Percentiles rank a stretch among this genome's conserved stretches.
Evolutionary conservation across 2,113 vertebrate genomes (phyloP).

Genomic region (Sceloporus undulatus): DNA sequence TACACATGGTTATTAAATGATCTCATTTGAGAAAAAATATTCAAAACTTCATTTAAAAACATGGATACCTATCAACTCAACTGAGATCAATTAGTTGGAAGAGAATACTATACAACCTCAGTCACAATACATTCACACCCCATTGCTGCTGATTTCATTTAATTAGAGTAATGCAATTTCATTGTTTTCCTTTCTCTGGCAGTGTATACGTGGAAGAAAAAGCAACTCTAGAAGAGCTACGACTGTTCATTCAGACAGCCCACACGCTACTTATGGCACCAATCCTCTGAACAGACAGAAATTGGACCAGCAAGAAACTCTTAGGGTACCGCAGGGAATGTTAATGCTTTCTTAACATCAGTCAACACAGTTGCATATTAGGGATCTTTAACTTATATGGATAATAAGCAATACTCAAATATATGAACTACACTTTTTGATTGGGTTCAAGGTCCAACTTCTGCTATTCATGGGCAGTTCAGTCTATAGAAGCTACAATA

Average conservation of each 20-base stretch:
- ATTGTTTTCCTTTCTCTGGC: not conserved
- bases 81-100: not conserved
- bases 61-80: not conserved
- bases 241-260: constrained; percentile 93
- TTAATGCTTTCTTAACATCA: not conserved
- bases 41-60: constrained; percentile 10
- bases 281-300: constrained; percentile 97
- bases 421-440: not conserved
- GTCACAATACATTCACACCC: not conserved
- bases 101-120: not conserved
- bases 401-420: not conserved
- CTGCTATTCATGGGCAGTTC: not conserved
- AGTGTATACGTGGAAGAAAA: constrained; percentile 97
- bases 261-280: constrained; percentile 94
- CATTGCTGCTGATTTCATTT: not conserved
- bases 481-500: not conserved
- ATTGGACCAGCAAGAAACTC: constrained; percentile 93
- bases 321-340: constrained; percentile 67
- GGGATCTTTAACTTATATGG: not conserved
- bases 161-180: not conserved
- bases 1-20: not conserved
- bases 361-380: not conserved
- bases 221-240: constrained; percentile 94
- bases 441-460: not conserved
- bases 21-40: not conserved